phyloP scores from a whole-genome alignment of 1,140 invertebrate genomes.

The Macrobrachium nipponense region DNA sequence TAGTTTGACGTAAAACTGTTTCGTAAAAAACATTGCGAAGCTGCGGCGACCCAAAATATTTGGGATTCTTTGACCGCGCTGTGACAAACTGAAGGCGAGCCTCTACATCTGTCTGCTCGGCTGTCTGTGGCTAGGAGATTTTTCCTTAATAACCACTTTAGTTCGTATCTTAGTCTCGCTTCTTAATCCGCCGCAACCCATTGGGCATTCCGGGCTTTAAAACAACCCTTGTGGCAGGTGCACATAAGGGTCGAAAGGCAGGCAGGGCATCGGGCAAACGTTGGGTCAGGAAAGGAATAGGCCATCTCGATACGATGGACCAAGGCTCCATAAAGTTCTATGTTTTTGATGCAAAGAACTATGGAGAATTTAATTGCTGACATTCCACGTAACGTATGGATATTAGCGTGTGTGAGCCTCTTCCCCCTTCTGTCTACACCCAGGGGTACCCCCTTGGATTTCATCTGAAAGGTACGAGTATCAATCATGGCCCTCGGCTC shows the following conservation, averaged over 20 bases:
- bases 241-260: neutral
- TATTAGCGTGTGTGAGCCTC: constrained; percentile 28
- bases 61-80: neutral
- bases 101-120: constrained; percentile 40
- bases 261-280: neutral
- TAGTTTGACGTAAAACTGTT: too few relatives aligned
- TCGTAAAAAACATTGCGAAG: too few relatives aligned
- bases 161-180: constrained; percentile 40
- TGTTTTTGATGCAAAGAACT: constrained; percentile 60
- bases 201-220: constrained; percentile 26
- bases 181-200: constrained; percentile 35
- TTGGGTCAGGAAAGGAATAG: neutral
- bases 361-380: constrained; percentile 60
- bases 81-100: neutral
- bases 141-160: constrained; percentile 62
- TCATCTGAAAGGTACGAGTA: too few relatives aligned
- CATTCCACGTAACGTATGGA: constrained; percentile 55
- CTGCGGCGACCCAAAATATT: neutral
- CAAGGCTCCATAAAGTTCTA: constrained; percentile 59
- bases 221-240: constrained; percentile 8
- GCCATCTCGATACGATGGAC: constrained; percentile 58
- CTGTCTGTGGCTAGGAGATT: constrained; percentile 45
- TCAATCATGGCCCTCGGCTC: too few relatives aligned
- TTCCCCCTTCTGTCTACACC: neutral
- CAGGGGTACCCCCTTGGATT: too few relatives aligned